Percentiles rank a stretch among this genome's conserved stretches.
Evolutionary conservation across 2,797 vertebrate genomes (phyloP).

Genomic region (Pelodytes ibericus): DNA sequence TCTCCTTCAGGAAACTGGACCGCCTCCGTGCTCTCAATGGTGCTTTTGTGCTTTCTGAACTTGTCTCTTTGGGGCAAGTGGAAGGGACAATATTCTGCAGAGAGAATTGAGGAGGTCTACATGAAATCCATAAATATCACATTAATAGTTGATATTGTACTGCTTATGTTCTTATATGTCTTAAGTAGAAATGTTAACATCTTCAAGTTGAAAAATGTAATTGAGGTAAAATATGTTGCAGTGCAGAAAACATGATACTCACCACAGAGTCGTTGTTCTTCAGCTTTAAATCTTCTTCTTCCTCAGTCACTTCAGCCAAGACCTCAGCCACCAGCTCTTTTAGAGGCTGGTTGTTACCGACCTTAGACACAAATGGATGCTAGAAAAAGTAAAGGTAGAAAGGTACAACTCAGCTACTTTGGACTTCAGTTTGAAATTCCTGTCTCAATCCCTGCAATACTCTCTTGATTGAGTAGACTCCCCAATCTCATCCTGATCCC

Average conservation of each 20-base stretch:
- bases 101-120: too few relatives aligned
- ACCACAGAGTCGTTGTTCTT: conserved; percentile 5
- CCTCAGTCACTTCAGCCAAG: conserved; percentile 66
- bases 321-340: conserved; percentile 72
- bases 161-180: too few relatives aligned
- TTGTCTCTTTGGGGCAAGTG: neutral
- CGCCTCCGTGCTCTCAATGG: conserved; percentile 2
- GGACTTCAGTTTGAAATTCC: too few relatives aligned
- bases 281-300: conserved; percentile 61
- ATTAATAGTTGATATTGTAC: too few relatives aligned
- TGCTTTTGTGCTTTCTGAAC: neutral
- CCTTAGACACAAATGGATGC: conserved; percentile 61
- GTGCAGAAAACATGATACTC: neutral
- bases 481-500: too few relatives aligned
- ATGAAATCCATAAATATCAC: too few relatives aligned
- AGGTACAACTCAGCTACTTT: too few relatives aligned
- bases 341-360: conserved; percentile 60
- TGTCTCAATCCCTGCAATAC: too few relatives aligned
- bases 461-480: too few relatives aligned
- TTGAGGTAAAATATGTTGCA: too few relatives aligned
- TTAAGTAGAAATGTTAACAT: too few relatives aligned
- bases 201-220: too few relatives aligned
- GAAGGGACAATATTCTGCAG: conserved; percentile 1
- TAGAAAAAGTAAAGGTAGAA: neutral
- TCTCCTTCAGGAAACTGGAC: conserved; percentile 31